Conservation (phyloP, 1,140 invertebrate genomes). For the Tachypleus tridentatus region DNA sequence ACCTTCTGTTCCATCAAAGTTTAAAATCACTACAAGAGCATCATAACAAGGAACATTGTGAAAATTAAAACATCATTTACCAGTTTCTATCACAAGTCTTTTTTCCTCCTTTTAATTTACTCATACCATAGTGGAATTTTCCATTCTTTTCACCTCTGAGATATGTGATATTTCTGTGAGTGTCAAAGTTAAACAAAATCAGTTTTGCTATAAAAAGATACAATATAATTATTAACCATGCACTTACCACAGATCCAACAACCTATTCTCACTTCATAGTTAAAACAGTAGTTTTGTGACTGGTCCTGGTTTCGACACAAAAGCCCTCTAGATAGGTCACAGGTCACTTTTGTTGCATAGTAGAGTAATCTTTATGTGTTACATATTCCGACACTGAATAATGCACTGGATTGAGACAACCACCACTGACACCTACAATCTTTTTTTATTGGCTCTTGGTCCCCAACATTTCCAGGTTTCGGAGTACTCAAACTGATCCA, state of each 20-base stretch:
- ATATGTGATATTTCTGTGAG: too few species aligned
- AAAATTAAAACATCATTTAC: too few species aligned
- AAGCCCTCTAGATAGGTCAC: slow-evolving; percentile 32
- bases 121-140: too few species aligned
- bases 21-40: too few species aligned
- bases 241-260: slow-evolving; percentile 26
- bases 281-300: slow-evolving; percentile 20
- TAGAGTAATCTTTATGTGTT: slow-evolving; percentile 7
- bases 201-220: too few species aligned
- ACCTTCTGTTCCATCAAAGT: too few species aligned
- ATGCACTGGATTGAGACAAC: slow-evolving; percentile 26
- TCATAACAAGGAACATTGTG: too few species aligned
- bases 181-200: too few species aligned
- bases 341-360: slow-evolving; percentile 28
- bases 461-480: slow-evolving; percentile 2
- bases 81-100: too few species aligned
- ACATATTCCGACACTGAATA: slow-evolving; percentile 27
- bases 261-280: slow-evolving; percentile 31
- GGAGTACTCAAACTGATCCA: slow-evolving; percentile 29
- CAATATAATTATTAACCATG: too few species aligned
- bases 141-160: too few species aligned
- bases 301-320: slow-evolving; percentile 29
- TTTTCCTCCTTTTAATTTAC: too few species aligned
- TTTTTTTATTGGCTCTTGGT: slow-evolving; percentile 19
- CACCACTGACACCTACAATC: slow-evolving; percentile 8